These are phyloP conservation scores for Bemisia tabaci DNA, from an alignment of 1,140 invertebrate species.

Conservation along the genomic window DNA sequence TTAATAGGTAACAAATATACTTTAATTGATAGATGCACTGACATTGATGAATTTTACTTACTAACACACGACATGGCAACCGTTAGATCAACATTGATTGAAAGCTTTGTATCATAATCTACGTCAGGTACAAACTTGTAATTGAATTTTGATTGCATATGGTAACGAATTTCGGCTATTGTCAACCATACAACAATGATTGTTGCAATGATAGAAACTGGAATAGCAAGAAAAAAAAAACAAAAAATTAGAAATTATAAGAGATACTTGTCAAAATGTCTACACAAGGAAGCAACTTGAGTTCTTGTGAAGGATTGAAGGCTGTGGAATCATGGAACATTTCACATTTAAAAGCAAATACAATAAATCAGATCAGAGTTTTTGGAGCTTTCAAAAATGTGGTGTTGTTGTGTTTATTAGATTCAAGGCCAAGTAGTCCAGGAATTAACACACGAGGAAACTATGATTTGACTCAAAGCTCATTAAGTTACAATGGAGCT, in stretches of 20 bases:
- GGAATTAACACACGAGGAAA: too few species aligned
- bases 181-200: constrained; percentile 64
- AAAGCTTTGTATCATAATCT: constrained; percentile 74
- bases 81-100: constrained; percentile 87
- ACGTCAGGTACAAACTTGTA: constrained; percentile 84
- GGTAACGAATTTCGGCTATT: constrained; percentile 72
- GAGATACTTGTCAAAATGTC: neutral
- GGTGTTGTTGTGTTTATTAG: too few species aligned
- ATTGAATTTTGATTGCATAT: constrained; percentile 60
- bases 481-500: too few species aligned
- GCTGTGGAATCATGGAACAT: neutral
- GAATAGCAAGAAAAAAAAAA: constrained; percentile 24
- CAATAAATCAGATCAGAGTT: too few species aligned
- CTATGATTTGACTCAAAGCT: too few species aligned
- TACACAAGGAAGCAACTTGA: neutral
- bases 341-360: too few species aligned
- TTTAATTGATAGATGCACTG: too few species aligned
- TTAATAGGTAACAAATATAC: too few species aligned
- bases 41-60: constrained; percentile 33
- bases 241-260: neutral
- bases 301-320: neutral
- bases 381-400: too few species aligned
- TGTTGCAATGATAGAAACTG: constrained; percentile 69
- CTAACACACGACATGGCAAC: constrained; percentile 79
- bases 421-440: too few species aligned